phyloP scores from a whole-genome alignment of 2,888 invertebrate genomes.

The Aphidoletes aphidimyza region DNA sequence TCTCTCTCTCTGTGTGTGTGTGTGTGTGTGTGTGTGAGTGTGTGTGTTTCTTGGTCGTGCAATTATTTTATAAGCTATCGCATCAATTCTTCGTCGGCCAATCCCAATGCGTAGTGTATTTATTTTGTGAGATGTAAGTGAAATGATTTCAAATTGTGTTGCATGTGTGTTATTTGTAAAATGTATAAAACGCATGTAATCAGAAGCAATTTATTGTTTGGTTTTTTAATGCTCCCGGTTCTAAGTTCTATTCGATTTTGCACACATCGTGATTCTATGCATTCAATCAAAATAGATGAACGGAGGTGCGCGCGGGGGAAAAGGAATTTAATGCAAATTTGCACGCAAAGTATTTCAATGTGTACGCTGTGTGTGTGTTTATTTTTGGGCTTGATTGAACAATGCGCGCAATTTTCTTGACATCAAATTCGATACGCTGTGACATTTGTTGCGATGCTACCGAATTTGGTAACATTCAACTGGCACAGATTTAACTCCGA shows the following conservation, averaged over 20 bases:
- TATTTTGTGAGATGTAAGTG: neutral
- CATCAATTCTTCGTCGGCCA: too few relatives aligned
- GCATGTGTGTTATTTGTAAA: neutral
- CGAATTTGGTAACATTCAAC: neutral
- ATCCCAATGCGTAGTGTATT: neutral
- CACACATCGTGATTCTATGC: neutral
- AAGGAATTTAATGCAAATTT: neutral
- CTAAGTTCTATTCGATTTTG: neutral
- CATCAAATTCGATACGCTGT: neutral
- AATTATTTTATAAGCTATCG: too few relatives aligned
- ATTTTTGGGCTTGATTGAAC: too few relatives aligned
- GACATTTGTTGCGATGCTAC: neutral
- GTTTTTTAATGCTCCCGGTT: neutral
- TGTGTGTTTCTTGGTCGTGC: too few relatives aligned
- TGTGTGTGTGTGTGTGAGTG: too few relatives aligned
- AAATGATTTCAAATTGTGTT: neutral
- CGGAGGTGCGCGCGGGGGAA: too few relatives aligned
- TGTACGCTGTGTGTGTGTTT: too few relatives aligned
- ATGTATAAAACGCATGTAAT: neutral
- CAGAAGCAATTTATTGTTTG: neutral
- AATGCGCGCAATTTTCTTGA: neutral
- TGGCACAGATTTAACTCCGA: neutral
- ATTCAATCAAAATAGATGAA: neutral
- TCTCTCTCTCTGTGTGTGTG: too few relatives aligned
- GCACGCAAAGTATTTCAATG: neutral